phyloP scores from a whole-genome alignment of 2,113 vertebrate genomes.

The Corynorhinus townsendii region DNA sequence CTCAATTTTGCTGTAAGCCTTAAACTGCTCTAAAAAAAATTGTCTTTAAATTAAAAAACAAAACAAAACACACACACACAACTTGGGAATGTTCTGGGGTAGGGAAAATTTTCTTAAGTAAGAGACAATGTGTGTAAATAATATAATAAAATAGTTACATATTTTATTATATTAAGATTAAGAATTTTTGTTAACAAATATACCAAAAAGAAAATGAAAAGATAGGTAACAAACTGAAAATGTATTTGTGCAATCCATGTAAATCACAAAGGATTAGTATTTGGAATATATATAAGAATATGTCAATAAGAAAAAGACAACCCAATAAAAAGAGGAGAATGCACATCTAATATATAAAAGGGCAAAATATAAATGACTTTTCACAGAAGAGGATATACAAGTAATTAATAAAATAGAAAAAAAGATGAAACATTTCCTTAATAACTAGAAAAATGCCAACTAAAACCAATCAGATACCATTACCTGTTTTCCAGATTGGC shows the following conservation, averaged over 20 bases:
- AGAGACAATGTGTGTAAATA: not conserved
- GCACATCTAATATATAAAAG: not conserved
- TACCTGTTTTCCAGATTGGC: not conserved
- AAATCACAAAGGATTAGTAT: not conserved
- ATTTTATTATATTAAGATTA: not conserved
- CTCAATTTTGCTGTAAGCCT: not conserved
- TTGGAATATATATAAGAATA: not conserved
- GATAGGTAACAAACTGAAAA: not conserved
- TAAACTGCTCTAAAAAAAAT: not conserved
- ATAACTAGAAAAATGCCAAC: not conserved
- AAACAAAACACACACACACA: no score
- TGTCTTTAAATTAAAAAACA: not conserved
- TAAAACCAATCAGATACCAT: not conserved
- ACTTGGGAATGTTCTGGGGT: not conserved
- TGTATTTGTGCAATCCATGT: not conserved
- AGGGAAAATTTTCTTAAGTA: not conserved
- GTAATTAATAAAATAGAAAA: not conserved
- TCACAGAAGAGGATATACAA: not conserved
- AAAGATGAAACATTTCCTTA: not conserved
- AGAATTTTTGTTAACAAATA: constrained; percentile 15
- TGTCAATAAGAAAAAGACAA: not conserved
- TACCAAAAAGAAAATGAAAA: not conserved
- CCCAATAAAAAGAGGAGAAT: not conserved
- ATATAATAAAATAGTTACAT: not conserved
- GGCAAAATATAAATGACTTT: not conserved